phyloP scores from a whole-genome alignment of 2,888 invertebrate genomes.

The Acleris cristana region DNA sequence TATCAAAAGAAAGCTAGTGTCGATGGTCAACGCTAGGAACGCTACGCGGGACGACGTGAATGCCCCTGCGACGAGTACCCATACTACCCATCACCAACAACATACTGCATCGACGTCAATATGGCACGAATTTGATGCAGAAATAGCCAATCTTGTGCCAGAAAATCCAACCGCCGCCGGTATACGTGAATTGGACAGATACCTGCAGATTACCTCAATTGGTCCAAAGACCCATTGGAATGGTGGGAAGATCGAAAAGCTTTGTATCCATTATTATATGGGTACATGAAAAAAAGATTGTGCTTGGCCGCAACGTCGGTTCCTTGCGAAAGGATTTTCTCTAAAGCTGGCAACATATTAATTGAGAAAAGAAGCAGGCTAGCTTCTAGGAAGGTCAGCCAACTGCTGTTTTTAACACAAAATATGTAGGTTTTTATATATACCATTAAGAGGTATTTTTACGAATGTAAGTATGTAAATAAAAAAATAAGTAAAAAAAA shows the following conservation, averaged over 20 bases:
- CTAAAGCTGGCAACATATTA: conserved; percentile 8
- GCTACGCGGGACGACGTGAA: too few relatives aligned
- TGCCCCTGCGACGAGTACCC: conserved; percentile 1
- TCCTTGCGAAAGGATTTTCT: conserved; percentile 12
- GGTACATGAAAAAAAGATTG: conserved; percentile 7
- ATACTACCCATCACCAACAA: neutral
- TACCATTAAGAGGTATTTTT: neutral
- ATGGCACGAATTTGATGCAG: conserved; percentile 1
- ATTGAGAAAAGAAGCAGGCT: conserved; percentile 1
- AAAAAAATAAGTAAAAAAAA: too few relatives aligned
- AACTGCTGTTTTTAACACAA: conserved; percentile 9
- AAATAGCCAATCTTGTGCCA: too few relatives aligned
- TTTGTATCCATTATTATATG: conserved; percentile 1
- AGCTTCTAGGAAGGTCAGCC: conserved; percentile 1
- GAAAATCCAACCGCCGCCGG: conserved; percentile 7
- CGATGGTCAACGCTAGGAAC: conserved; percentile 1
- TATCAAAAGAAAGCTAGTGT: neutral
- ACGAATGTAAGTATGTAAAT: neutral
- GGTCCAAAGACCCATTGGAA: conserved; percentile 3
- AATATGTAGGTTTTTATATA: conserved; percentile 1
- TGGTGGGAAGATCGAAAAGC: conserved; percentile 8
- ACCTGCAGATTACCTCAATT: conserved; percentile 1
- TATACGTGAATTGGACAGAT: conserved; percentile 3
- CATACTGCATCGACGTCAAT: neutral
- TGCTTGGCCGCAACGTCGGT: conserved; percentile 13